Conservation (phyloP, 2,113 vertebrate genomes). For the Psilopsiagon aymara region DNA sequence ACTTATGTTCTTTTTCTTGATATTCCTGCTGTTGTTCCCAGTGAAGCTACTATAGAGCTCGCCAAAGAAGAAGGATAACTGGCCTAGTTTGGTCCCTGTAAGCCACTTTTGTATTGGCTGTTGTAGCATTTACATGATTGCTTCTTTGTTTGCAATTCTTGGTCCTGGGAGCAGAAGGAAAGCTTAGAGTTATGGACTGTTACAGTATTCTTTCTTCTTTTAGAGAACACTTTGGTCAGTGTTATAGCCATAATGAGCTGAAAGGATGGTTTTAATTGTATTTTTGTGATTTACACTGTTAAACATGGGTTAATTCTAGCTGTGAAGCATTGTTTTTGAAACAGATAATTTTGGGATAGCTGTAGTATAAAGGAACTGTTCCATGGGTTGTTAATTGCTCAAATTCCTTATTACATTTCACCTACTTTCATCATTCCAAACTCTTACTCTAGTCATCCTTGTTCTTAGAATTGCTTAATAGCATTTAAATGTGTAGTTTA, state of each 20-base stretch:
- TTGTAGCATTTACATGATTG: neutral
- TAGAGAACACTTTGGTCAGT: neutral
- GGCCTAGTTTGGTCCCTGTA: neutral
- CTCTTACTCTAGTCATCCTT: neutral
- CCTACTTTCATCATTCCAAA: neutral
- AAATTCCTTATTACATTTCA: neutral
- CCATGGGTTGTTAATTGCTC: accelerated
- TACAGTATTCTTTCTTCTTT: neutral
- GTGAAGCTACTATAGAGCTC: neutral
- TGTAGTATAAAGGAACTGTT: neutral
- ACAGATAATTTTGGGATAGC: neutral
- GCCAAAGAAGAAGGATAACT: neutral
- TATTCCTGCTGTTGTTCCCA: neutral
- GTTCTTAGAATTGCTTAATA: neutral
- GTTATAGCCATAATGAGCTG: neutral
- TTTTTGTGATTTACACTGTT: neutral
- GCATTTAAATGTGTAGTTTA: neutral
- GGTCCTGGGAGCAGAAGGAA: neutral
- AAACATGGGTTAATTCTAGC: neutral
- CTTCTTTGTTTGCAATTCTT: neutral
- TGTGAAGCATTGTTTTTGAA: neutral
- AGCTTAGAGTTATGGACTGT: neutral
- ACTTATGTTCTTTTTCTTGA: neutral
- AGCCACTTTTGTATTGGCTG: neutral
- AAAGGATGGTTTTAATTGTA: neutral